Percentiles rank a stretch among this genome's conserved stretches.
Evolutionary conservation across 1,140 invertebrate genomes (phyloP).

Genomic region (Antheraea pernyi): DNA sequence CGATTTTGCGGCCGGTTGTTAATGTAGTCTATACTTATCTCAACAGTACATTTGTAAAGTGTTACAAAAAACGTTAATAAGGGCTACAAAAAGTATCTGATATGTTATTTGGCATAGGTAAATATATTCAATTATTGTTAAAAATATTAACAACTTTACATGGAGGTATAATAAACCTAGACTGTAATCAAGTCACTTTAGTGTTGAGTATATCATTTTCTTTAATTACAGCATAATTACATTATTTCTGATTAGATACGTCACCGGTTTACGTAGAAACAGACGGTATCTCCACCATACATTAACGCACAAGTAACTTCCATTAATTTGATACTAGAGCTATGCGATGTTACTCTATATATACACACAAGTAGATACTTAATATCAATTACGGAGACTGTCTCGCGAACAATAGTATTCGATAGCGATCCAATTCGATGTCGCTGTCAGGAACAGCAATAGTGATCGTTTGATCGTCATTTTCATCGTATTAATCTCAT

Average conservation of each 20-base stretch:
- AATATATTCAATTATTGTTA: too few relatives aligned
- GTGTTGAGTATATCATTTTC: background rate
- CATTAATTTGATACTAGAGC: background rate
- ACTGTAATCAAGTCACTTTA: background rate
- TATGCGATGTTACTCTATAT: background rate
- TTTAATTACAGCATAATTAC: background rate
- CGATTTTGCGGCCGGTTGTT: too few relatives aligned
- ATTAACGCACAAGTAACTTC: background rate
- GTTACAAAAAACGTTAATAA: too few relatives aligned
- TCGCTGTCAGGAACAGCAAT: background rate
- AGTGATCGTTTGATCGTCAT: background rate
- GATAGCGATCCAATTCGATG: too few relatives aligned
- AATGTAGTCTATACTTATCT: too few relatives aligned
- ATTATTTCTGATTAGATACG: background rate
- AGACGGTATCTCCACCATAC: background rate
- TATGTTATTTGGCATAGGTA: too few relatives aligned
- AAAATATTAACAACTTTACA: too few relatives aligned
- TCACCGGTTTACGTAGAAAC: background rate
- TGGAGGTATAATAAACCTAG: background rate
- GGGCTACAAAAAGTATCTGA: too few relatives aligned
- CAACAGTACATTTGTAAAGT: too few relatives aligned
- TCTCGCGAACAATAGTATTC: background rate
- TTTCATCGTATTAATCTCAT: background rate
- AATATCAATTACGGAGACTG: slow-evolving; percentile 1
- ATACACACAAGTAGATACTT: background rate